Evolutionary conservation across 2,888 invertebrate genomes (phyloP).

Genomic region (Andrena bicolor): DNA sequence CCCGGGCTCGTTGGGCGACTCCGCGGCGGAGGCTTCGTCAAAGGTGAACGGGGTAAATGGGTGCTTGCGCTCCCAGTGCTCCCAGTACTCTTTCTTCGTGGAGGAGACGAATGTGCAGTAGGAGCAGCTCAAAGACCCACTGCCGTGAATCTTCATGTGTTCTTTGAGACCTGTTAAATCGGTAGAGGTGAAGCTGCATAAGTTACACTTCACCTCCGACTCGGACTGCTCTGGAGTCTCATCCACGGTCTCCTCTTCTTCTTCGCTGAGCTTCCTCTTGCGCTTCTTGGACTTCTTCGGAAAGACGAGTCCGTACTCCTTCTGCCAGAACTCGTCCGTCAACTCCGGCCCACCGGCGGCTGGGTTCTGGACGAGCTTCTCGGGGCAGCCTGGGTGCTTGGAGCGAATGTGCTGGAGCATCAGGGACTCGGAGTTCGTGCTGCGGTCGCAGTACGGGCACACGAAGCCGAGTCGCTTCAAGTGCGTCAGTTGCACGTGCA

Average conservation of each 20-base stretch:
- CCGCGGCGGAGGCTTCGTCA: conserved; percentile 43
- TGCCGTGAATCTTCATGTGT: conserved; percentile 77
- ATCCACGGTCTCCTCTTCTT: background rate
- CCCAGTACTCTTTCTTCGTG: conserved; percentile 75
- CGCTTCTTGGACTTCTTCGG: conserved; percentile 66
- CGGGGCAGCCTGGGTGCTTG: conserved; percentile 73
- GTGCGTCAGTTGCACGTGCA: conserved; percentile 81
- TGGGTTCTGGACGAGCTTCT: conserved; percentile 76
- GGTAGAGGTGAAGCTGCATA: conserved; percentile 78
- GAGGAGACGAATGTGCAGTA: conserved; percentile 79
- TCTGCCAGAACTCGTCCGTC: conserved; percentile 80
- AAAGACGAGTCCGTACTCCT: conserved; percentile 78
- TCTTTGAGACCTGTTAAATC: conserved; percentile 76
- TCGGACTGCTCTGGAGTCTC: conserved; percentile 34
- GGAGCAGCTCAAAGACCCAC: conserved; percentile 75
- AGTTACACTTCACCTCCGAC: conserved; percentile 65
- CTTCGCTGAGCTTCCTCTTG: conserved; percentile 65
- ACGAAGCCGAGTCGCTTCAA: conserved; percentile 77
- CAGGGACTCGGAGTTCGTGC: conserved; percentile 75
- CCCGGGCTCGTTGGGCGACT: conserved; percentile 33
- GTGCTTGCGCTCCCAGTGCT: conserved; percentile 80
- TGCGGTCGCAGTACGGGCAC: conserved; percentile 81
- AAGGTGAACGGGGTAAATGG: conserved; percentile 73
- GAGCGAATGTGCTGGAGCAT: conserved; percentile 79
- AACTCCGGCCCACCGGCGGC: conserved; percentile 71